Conservation (phyloP, 1,140 invertebrate genomes). For the Proales similis region DNA sequence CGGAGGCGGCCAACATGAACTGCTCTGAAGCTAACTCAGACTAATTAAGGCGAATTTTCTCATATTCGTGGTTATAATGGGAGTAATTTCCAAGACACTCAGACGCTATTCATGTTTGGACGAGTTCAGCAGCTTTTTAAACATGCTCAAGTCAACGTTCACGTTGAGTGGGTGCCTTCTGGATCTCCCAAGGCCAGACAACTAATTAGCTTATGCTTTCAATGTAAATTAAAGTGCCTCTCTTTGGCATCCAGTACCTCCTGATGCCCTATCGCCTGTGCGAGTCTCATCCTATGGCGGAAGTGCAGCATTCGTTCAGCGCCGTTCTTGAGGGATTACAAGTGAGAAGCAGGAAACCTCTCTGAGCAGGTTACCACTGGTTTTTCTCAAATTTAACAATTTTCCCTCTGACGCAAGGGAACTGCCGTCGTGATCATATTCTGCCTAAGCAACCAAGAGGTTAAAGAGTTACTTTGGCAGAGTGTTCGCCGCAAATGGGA, state of each 20-base stretch:
- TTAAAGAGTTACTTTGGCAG: constrained; percentile 17
- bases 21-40: too few relatives aligned
- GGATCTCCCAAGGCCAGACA: neutral
- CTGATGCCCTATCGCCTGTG: constrained; percentile 12
- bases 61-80: neutral
- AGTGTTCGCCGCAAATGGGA: too few relatives aligned
- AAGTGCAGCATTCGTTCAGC: constrained; percentile 5
- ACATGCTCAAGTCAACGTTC: constrained; percentile 1
- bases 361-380: neutral
- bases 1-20: too few relatives aligned
- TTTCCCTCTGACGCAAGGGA: neutral
- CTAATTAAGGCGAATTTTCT: neutral
- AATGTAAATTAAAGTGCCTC: constrained; percentile 9
- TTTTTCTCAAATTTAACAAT: neutral
- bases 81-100: neutral
- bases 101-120: neutral
- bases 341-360: neutral
- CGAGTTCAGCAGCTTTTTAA: neutral
- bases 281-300: neutral
- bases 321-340: constrained; percentile 11
- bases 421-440: constrained; percentile 4
- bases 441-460: constrained; percentile 28
- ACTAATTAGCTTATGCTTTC: neutral
- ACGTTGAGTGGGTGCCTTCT: constrained; percentile 13
- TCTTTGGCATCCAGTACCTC: constrained; percentile 27